These are phyloP conservation scores for Caranx ignobilis DNA, from an alignment of 2,113 vertebrate species.

Conservation along the genomic window DNA sequence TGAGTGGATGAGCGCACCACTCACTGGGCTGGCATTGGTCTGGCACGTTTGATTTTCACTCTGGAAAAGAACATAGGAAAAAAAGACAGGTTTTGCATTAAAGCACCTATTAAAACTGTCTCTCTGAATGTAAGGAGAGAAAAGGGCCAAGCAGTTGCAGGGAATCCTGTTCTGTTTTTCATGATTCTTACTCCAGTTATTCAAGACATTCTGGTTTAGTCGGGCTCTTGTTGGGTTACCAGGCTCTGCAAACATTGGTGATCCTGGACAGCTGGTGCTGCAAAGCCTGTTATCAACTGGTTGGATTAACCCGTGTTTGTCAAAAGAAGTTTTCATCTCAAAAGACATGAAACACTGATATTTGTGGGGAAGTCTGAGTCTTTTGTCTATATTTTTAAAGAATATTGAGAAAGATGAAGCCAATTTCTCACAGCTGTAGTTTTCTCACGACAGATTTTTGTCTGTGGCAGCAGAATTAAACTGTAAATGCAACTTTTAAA, in stretches of 20 bases:
- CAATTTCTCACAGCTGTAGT: no score
- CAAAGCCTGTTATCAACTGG: no score
- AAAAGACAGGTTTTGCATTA: background rate
- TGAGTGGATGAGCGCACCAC: background rate
- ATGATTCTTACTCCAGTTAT: background rate
- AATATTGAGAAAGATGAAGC: no score
- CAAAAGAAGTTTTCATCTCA: no score
- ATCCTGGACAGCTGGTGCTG: no score
- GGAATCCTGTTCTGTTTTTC: background rate
- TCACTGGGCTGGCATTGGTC: conserved; percentile 17
- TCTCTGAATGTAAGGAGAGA: background rate
- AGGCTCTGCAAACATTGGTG: background rate
- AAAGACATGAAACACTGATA: no score
- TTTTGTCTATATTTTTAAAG: no score
- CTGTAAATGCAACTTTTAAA: no score
- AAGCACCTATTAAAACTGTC: background rate
- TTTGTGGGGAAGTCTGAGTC: no score
- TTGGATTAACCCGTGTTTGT: no score
- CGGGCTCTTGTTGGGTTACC: background rate
- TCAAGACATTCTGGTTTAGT: background rate
- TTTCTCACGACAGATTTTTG: no score
- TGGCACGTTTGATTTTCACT: conserved; percentile 11
- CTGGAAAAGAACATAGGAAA: background rate
- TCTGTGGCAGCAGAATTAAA: no score
- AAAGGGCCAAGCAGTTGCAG: background rate